Percentiles rank a stretch among this genome's conserved stretches.
Evolutionary conservation across 2,888 invertebrate species (phyloP).

Genomic region (Abscondita cerata): DNA sequence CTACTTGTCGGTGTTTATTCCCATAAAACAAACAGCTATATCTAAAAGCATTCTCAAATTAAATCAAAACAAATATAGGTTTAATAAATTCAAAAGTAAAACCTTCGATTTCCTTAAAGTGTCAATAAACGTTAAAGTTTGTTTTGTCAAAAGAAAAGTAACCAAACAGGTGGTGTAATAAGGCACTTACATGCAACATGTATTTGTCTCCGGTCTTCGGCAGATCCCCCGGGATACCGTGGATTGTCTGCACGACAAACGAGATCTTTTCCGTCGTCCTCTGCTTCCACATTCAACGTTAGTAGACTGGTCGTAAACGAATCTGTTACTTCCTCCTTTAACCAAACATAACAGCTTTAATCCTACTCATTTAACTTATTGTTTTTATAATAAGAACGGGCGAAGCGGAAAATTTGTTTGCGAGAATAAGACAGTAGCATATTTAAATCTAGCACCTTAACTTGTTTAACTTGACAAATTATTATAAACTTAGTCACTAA

Average conservation of each 20-base stretch:
- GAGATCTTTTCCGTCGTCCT: constrained; percentile 83
- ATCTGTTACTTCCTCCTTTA: constrained; percentile 67
- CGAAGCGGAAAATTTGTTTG: too few relatives aligned
- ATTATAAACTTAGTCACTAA: too few relatives aligned
- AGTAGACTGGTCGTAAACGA: constrained; percentile 78
- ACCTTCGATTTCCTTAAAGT: constrained; percentile 10
- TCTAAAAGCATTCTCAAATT: too few relatives aligned
- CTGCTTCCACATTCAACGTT: constrained; percentile 75
- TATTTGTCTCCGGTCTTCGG: constrained; percentile 79
- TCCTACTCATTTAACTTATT: too few relatives aligned
- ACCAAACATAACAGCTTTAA: constrained; percentile 27
- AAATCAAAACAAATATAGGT: too few relatives aligned
- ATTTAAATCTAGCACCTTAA: too few relatives aligned
- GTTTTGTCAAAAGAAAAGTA: constrained; percentile 17
- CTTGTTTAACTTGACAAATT: too few relatives aligned
- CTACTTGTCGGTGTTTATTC: constrained; percentile 18
- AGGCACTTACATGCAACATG: constrained; percentile 83
- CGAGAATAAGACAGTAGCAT: too few relatives aligned
- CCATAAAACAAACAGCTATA: too few relatives aligned
- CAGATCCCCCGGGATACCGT: constrained; percentile 80
- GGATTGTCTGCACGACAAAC: constrained; percentile 88
- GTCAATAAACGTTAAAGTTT: constrained; percentile 16
- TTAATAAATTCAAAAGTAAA: too few relatives aligned
- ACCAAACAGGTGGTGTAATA: constrained; percentile 37
- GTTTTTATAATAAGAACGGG: too few relatives aligned